Conservation (phyloP, 2,888 invertebrate species). For the Dendrolimus pini region DNA sequence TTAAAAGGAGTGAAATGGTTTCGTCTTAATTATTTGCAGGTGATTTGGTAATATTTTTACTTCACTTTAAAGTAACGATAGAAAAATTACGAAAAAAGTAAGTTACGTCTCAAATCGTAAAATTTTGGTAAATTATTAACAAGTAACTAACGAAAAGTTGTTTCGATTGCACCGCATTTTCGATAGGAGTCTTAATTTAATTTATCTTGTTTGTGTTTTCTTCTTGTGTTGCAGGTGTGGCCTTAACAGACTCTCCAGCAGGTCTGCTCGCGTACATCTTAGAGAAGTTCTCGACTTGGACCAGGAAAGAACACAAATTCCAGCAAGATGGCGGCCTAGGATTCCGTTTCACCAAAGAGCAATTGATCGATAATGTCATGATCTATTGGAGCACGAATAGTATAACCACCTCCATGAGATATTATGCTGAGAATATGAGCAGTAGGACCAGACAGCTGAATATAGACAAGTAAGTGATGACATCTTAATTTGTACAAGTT, state of each 20-base stretch:
- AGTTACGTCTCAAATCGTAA: too few relatives aligned
- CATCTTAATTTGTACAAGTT: too few relatives aligned
- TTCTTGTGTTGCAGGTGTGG: slow-evolving; percentile 28
- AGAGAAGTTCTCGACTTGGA: slow-evolving; percentile 91
- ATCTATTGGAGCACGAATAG: slow-evolving; percentile 88
- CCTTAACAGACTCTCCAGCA: slow-evolving; percentile 83
- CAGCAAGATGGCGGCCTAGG: slow-evolving; percentile 82
- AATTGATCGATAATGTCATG: slow-evolving; percentile 89
- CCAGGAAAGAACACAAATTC: slow-evolving; percentile 55
- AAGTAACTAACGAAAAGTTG: too few relatives aligned
- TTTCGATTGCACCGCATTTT: too few relatives aligned
- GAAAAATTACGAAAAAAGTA: too few relatives aligned
- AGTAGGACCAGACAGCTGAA: slow-evolving; percentile 29
- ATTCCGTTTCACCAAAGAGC: slow-evolving; percentile 79
- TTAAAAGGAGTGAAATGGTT: too few relatives aligned
- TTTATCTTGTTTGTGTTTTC: too few relatives aligned
- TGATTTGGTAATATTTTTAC: too few relatives aligned
- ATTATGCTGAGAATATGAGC: slow-evolving; percentile 81
- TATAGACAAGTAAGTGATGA: slow-evolving; percentile 50
- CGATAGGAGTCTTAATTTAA: too few relatives aligned
- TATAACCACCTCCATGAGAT: slow-evolving; percentile 84
- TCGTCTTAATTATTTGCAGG: too few relatives aligned
- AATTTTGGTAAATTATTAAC: too few relatives aligned
- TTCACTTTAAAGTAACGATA: too few relatives aligned
- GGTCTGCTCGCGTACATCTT: slow-evolving; percentile 89